Conservation (phyloP, 2,888 invertebrate genomes). For the Odontomyia ornata region DNA sequence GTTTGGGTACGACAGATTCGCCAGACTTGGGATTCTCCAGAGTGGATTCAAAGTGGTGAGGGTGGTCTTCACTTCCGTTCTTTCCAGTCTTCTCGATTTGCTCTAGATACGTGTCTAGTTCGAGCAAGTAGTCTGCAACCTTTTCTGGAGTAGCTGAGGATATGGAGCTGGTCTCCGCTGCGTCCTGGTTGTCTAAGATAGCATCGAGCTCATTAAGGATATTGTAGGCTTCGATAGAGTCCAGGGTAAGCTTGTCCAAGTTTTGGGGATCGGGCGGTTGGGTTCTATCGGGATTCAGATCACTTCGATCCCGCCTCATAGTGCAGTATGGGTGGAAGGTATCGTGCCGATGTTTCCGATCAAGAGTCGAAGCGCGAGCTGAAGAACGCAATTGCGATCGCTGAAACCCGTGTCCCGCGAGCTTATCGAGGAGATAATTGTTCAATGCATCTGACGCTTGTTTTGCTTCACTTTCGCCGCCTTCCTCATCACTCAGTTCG, state of each 20-base stretch:
- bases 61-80: background rate
- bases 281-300: background rate
- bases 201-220: slow-evolving; percentile 60
- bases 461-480: slow-evolving; percentile 53
- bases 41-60: background rate
- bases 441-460: slow-evolving; percentile 42
- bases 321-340: slow-evolving; percentile 49
- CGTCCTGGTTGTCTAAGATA: slow-evolving; percentile 54
- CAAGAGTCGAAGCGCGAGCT: slow-evolving; percentile 40
- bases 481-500: slow-evolving; percentile 52
- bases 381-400: slow-evolving; percentile 39
- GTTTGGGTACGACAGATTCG: background rate
- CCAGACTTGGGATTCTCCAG: background rate
- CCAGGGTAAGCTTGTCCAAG: background rate
- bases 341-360: slow-evolving; percentile 44
- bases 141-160: slow-evolving; percentile 53
- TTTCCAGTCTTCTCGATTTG: slow-evolving; percentile 59
- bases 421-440: slow-evolving; percentile 45
- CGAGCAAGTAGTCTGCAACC: slow-evolving; percentile 66
- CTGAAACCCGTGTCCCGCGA: slow-evolving; percentile 34
- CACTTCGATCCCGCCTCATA: slow-evolving; percentile 43
- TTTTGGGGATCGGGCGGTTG: background rate
- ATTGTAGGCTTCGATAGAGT: slow-evolving; percentile 57
- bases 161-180: slow-evolving; percentile 13
- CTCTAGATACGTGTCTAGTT: slow-evolving; percentile 67